Percentiles rank a stretch among this genome's conserved stretches.
These are phyloP conservation scores for Gymnobelideus leadbeateri DNA, from an alignment of 2,113 vertebrate species.

Conservation along the genomic window DNA sequence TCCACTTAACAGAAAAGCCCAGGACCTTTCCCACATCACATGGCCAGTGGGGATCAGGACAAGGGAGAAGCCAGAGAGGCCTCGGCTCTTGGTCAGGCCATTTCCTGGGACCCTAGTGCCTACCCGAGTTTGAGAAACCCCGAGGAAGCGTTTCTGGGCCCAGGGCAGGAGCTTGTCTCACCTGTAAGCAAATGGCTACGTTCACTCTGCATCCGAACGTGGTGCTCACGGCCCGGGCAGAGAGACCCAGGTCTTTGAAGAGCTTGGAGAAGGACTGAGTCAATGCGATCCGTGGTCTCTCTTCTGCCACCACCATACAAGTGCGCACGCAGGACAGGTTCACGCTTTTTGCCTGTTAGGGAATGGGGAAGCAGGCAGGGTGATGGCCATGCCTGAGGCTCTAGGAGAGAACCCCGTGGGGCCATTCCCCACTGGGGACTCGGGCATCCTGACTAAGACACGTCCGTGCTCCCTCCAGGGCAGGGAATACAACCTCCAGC, in stretches of 20 bases:
- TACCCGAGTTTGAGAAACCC: too few relatives aligned
- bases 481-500: too few relatives aligned
- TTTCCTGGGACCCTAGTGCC: too few relatives aligned
- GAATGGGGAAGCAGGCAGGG: rapidly evolving
- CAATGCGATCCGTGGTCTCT: slow-evolving; percentile 92
- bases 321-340: slow-evolving; percentile 97
- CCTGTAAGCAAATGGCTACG: slow-evolving; percentile 96
- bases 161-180: slow-evolving; percentile 74
- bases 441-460: too few relatives aligned
- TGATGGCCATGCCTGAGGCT: background rate
- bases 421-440: too few relatives aligned
- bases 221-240: slow-evolving; percentile 95
- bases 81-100: background rate
- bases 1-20: background rate
- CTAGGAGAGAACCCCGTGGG: too few relatives aligned
- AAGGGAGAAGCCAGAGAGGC: background rate
- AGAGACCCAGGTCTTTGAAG: slow-evolving; percentile 96
- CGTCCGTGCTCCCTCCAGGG: too few relatives aligned
- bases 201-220: slow-evolving; percentile 98
- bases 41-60: background rate
- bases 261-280: slow-evolving; percentile 98
- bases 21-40: background rate
- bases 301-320: slow-evolving; percentile 98
- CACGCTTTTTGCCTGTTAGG: slow-evolving; percentile 90
- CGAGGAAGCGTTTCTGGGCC: too few relatives aligned